Percentiles rank a stretch among this genome's conserved stretches.
phyloP scores from a whole-genome alignment of 2,797 vertebrate genomes.

The Sebastes taczanowskii region DNA sequence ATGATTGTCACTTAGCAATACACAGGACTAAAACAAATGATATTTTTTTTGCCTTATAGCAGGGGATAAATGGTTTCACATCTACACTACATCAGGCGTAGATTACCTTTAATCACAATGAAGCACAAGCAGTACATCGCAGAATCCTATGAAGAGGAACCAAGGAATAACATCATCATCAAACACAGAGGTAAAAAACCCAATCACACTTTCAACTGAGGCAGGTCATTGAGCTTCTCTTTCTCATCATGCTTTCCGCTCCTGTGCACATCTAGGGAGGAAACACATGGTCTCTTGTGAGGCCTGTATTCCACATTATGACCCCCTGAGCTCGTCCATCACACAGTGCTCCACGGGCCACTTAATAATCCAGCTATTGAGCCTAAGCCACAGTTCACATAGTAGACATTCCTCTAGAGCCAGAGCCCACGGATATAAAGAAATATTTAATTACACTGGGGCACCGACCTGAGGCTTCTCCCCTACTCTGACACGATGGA shows the following conservation, averaged over 20 bases:
- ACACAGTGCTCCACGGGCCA: slow-evolving; percentile 28
- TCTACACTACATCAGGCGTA: neutral
- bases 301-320: slow-evolving; percentile 30
- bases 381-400: slow-evolving; percentile 42
- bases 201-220: slow-evolving; percentile 13
- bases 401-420: slow-evolving; percentile 65
- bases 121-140: neutral
- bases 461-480: slow-evolving; percentile 21
- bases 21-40: neutral
- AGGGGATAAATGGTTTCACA: neutral
- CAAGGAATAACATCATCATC: neutral
- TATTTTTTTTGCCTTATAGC: neutral
- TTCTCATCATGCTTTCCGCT: slow-evolving; percentile 26
- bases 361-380: slow-evolving; percentile 52
- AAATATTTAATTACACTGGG: slow-evolving; percentile 62
- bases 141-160: slow-evolving; percentile 1
- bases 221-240: neutral
- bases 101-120: neutral
- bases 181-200: slow-evolving; percentile 24
- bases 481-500: slow-evolving; percentile 14
- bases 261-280: slow-evolving; percentile 11
- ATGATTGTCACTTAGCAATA: neutral
- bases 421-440: slow-evolving; percentile 45
- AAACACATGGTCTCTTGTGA: slow-evolving; percentile 34
- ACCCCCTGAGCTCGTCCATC: slow-evolving; percentile 46